Evolutionary conservation across 1,140 invertebrate species (phyloP).

Genomic region (Drosophila ohnishii): DNA sequence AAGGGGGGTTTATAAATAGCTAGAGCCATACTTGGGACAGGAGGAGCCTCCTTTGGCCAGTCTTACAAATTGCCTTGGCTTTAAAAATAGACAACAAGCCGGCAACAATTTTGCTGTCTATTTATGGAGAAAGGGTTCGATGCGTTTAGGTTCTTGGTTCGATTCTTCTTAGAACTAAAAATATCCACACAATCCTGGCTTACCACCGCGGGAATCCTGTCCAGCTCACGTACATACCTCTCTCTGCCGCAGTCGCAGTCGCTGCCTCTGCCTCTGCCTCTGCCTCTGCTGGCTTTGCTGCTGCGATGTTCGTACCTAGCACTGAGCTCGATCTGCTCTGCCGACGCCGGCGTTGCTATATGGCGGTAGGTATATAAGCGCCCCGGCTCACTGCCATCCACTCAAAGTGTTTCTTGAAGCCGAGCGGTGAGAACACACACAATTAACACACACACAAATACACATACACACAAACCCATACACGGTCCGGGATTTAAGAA

Average conservation of each 20-base stretch:
- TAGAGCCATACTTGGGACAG: neutral
- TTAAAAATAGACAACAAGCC: slow-evolving; percentile 52
- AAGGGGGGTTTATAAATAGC: slow-evolving; percentile 36
- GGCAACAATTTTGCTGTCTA: slow-evolving; percentile 50
- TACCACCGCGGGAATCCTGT: slow-evolving; percentile 22
- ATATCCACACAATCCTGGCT: slow-evolving; percentile 10
- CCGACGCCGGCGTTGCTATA: slow-evolving; percentile 1
- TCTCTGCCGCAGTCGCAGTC: slow-evolving; percentile 1
- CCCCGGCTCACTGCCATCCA: slow-evolving; percentile 43
- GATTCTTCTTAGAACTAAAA: slow-evolving; percentile 57
- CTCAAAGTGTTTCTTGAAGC: slow-evolving; percentile 65
- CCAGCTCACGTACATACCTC: slow-evolving; percentile 30
- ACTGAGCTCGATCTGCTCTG: slow-evolving; percentile 32
- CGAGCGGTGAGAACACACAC: slow-evolving; percentile 60
- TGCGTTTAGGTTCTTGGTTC: slow-evolving; percentile 20
- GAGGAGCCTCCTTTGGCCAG: neutral
- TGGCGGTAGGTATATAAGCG: slow-evolving; percentile 48
- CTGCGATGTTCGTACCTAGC: slow-evolving; percentile 53
- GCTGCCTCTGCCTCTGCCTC: neutral
- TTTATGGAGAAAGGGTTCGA: slow-evolving; percentile 59
- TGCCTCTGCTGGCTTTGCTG: neutral
- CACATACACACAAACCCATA: neutral
- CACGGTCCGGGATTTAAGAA: slow-evolving; percentile 12
- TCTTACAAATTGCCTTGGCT: slow-evolving; percentile 57
- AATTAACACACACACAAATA: slow-evolving; percentile 13